Evolutionary conservation across 1,140 invertebrate genomes (phyloP), one percentile per base, ranked within the genome.

Genomic region (Ceratina calcarata): DNA sequence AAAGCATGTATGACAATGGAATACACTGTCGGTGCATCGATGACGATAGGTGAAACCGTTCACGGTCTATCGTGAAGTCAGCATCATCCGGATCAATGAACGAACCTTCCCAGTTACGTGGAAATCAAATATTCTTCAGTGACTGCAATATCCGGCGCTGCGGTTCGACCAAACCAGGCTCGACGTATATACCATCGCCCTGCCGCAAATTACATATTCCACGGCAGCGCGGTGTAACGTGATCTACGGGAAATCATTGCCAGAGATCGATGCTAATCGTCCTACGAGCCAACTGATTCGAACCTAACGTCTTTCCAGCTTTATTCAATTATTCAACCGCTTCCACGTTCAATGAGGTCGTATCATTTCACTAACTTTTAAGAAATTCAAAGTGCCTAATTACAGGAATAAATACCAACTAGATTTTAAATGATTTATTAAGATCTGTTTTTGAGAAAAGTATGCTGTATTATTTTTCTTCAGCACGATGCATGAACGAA

Each of bases 111-210:
- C 83, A 84, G 80, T 85, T 89, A 89, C 75, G 78, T 84, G 71
- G 76, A 89, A 91, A 91, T 91, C 89, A 84, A 91, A 91, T 91
- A 89, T 85, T 89, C 86, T 88, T 89, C 86, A 77, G 82, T 89
- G 87, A 87, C 84, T 81, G 86, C 88, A 89, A 91, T 91, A 90
- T 90, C 89, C 90, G 87, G 79, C 61, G 65, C 58, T 66, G 62
- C 69, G 80, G 57, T 79, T 83, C 71, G 62, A 75, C 66, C 72
- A 78, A 61, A 67, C 68, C 57, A 62, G 51, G 62, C 15, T 78
- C 71, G 37, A 80, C 75, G 85, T 82, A 84, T 76, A 73, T 80
- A 90, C 84, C 80, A 87, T 88, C 82, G 67, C 70, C 37, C 8
- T 83, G 68, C 77, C 72, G 27, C 70, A 69, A 81, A 77, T 85